Conservation (phyloP, 2,113 vertebrate species). For the Clarias macrocephalus region DNA sequence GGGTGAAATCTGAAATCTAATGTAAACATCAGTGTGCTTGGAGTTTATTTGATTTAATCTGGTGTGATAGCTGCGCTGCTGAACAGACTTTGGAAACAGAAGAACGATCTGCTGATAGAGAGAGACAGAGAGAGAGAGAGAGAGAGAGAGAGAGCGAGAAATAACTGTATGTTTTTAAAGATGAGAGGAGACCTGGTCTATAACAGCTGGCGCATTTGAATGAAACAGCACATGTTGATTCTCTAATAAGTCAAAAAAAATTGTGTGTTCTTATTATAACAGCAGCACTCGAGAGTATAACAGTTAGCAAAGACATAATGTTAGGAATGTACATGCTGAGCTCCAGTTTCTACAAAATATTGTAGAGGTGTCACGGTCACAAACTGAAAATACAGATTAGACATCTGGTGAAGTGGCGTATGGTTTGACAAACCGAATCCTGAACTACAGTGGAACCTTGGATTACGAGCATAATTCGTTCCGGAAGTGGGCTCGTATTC, state of each 20-base stretch:
- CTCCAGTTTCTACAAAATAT: not conserved
- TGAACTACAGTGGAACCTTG: too few relatives aligned
- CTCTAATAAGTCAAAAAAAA: not conserved
- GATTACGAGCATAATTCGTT: too few relatives aligned
- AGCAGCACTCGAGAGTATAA: not conserved
- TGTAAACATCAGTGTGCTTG: conserved; percentile 27
- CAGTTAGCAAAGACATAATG: not conserved
- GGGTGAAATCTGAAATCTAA: conserved; percentile 17
- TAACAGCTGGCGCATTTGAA: not conserved
- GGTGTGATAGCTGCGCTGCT: conserved; percentile 13
- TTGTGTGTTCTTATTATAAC: not conserved
- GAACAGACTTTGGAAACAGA: conserved; percentile 7
- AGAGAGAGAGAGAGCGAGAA: not conserved
- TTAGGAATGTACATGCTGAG: not conserved
- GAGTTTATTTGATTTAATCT: conserved; percentile 31
- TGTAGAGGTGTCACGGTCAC: not conserved
- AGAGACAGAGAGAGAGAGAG: not conserved
- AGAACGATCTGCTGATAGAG: not conserved
- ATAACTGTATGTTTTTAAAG: not conserved
- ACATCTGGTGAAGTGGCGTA: not conserved
- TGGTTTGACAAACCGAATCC: not conserved
- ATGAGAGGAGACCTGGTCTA: not conserved
- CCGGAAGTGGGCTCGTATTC: too few relatives aligned
- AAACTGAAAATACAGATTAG: not conserved
- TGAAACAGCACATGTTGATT: not conserved